Evolutionary conservation across 2,888 invertebrate genomes (phyloP).

Genomic region (Pollenia angustigena): DNA sequence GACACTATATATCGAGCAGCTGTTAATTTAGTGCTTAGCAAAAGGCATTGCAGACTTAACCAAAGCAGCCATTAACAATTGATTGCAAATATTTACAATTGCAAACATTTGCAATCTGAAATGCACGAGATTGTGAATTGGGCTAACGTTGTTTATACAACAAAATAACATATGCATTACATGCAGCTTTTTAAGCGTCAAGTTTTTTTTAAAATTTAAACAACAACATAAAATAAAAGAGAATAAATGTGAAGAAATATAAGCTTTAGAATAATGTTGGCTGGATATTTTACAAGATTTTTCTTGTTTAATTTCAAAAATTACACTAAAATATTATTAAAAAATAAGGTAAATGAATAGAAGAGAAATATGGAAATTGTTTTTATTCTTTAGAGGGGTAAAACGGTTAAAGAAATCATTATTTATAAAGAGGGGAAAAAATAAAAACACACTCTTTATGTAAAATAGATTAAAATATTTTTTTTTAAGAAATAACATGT

Average conservation of each 20-base stretch:
- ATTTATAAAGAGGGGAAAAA: constrained; percentile 7
- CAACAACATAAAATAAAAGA: constrained; percentile 1
- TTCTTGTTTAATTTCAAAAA: constrained; percentile 52
- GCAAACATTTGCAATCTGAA: no score
- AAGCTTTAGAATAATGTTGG: not conserved
- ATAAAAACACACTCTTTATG: not conserved
- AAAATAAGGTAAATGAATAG: not conserved
- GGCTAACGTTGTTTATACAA: not conserved
- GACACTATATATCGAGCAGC: no score
- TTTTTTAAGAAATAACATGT: constrained; percentile 8
- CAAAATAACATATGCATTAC: constrained; percentile 18
- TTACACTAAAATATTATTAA: constrained; percentile 44
- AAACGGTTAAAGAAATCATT: constrained; percentile 52
- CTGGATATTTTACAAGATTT: not conserved
- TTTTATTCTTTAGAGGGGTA: constrained; percentile 18
- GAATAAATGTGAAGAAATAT: not conserved
- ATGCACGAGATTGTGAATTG: no score
- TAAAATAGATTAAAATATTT: constrained; percentile 4
- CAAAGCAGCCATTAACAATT: no score
- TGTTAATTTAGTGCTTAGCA: no score
- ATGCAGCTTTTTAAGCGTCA: constrained; percentile 26
- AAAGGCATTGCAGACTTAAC: no score
- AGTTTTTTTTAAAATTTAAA: constrained; percentile 19
- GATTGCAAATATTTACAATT: no score
- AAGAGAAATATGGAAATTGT: constrained; percentile 1